Conservation (phyloP, 2,888 invertebrate species). For the Marasmarcha lunaedactyla region DNA sequence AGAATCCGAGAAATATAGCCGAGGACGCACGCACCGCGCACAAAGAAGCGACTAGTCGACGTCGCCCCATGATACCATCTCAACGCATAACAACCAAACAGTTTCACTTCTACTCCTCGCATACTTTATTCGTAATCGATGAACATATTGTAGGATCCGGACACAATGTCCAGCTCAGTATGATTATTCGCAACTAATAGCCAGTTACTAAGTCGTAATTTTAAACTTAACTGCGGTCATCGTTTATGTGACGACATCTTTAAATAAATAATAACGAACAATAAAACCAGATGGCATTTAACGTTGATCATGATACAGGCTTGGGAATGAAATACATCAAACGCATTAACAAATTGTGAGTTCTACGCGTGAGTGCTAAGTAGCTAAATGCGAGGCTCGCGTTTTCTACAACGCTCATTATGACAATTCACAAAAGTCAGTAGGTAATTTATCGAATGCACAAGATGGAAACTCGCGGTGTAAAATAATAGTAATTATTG, state of each 20-base stretch:
- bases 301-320: no score
- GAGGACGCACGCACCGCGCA: slow-evolving; percentile 54
- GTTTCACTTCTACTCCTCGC: slow-evolving; percentile 40
- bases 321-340: not conserved
- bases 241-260: no score
- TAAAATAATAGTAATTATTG: slow-evolving; percentile 65
- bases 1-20: slow-evolving; percentile 57
- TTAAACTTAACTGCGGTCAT: no score
- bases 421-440: slow-evolving; percentile 57
- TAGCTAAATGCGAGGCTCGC: slow-evolving; percentile 33
- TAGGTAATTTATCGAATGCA: slow-evolving; percentile 45
- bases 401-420: slow-evolving; percentile 47
- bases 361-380: slow-evolving; percentile 17
- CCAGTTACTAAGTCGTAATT: not conserved
- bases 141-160: slow-evolving; percentile 21
- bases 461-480: slow-evolving; percentile 44
- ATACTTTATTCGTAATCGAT: slow-evolving; percentile 36
- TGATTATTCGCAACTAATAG: not conserved
- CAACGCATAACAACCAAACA: slow-evolving; percentile 46
- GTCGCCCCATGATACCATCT: slow-evolving; percentile 62
- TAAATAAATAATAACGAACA: no score
- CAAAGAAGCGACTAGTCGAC: slow-evolving; percentile 51
- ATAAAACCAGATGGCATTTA: no score
- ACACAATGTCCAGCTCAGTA: no score
- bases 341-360: slow-evolving; percentile 10